Conservation (phyloP, 2,888 invertebrate species). For the Operophtera brumata region DNA sequence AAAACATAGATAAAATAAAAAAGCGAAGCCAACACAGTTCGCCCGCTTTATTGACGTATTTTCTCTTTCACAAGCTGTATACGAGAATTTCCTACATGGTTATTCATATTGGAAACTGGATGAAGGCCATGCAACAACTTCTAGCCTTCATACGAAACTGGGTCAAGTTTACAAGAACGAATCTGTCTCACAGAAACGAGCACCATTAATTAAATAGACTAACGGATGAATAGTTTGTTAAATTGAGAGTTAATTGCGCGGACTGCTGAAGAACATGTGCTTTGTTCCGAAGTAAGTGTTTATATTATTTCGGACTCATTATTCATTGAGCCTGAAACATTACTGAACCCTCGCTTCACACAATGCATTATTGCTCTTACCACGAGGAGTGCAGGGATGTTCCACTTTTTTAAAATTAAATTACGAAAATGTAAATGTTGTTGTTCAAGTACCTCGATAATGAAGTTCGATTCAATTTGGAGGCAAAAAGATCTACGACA, state of each 20-base stretch:
- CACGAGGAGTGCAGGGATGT: conserved; percentile 47
- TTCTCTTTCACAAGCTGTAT: conserved; percentile 33
- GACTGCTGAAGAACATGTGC: conserved; percentile 10
- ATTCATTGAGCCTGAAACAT: conserved; percentile 37
- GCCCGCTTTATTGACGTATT: conserved; percentile 41
- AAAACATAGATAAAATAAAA: conserved; percentile 26
- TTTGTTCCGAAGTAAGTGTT: conserved; percentile 13
- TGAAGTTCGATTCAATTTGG: neutral
- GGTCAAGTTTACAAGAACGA: conserved; percentile 50
- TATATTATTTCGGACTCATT: conserved; percentile 26
- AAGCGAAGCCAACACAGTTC: conserved; percentile 32
- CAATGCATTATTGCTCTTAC: conserved; percentile 45
- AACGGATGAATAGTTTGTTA: conserved; percentile 26
- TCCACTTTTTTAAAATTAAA: conserved; percentile 49
- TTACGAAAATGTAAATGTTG: conserved; percentile 35
- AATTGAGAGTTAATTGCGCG: conserved; percentile 14
- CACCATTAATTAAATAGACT: conserved; percentile 25
- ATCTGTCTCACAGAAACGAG: conserved; percentile 30
- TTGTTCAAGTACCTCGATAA: neutral
- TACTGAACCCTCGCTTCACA: conserved; percentile 42
- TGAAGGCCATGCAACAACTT: conserved; percentile 46
- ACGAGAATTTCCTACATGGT: conserved; percentile 43
- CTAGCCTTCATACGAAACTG: conserved; percentile 42
- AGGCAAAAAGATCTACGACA: neutral
- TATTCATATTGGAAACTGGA: conserved; percentile 47